Evolutionary conservation across 2,113 vertebrate genomes (phyloP).

Genomic region (Platysteira castanea): DNA sequence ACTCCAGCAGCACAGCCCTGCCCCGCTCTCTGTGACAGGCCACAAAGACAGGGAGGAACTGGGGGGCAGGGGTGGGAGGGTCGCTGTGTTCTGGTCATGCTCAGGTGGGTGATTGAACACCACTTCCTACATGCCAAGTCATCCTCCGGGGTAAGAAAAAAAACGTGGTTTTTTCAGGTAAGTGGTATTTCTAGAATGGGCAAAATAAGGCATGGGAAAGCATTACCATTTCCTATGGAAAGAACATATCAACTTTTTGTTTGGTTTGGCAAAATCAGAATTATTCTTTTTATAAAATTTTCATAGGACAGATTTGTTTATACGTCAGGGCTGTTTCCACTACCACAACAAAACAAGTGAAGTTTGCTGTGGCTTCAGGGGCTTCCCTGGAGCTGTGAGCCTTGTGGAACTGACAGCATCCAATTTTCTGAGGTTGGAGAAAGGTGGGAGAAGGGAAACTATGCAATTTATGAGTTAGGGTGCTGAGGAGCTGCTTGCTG

Average conservation of each 20-base stretch:
- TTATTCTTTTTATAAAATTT: neutral
- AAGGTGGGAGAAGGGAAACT: neutral
- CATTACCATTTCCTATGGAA: neutral
- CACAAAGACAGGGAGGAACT: neutral
- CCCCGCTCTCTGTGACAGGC: neutral
- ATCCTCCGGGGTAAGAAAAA: neutral
- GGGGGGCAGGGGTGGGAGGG: fast-evolving
- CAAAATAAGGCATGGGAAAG: neutral
- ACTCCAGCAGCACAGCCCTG: neutral
- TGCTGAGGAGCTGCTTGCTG: neutral
- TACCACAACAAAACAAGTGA: neutral
- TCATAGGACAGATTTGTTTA: neutral
- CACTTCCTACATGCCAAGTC: neutral
- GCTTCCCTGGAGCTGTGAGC: neutral
- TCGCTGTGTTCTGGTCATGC: neutral
- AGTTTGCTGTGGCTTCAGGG: neutral
- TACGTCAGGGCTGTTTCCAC: neutral
- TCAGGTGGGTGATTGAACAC: neutral
- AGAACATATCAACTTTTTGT: neutral
- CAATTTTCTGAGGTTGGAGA: neutral
- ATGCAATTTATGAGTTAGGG: neutral
- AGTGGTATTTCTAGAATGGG: neutral
- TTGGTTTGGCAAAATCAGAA: neutral
- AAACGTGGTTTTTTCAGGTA: fast-evolving
- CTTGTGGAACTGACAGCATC: neutral